Conservation (phyloP, 1,140 invertebrate genomes). For the Globodera rostochiensis region DNA sequence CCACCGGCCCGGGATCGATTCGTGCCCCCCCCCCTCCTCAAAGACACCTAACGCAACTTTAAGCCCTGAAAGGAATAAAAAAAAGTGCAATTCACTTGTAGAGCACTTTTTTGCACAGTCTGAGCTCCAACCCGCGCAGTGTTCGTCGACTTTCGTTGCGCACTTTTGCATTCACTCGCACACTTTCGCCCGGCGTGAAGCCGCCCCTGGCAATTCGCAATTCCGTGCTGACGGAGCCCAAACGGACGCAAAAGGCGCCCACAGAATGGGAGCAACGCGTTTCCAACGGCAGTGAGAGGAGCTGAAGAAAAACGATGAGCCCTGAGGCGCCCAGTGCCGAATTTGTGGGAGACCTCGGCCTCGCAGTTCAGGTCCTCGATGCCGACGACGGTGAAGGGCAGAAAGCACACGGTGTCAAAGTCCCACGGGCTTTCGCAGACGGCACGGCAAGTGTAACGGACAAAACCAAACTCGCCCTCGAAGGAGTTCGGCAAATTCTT, state of each 20-base stretch:
- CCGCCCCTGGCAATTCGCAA: constrained; percentile 51
- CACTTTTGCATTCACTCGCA: constrained; percentile 49
- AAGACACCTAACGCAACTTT: not conserved
- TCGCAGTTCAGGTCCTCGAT: constrained; percentile 64
- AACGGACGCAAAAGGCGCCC: constrained; percentile 48
- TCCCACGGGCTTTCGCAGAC: constrained; percentile 65
- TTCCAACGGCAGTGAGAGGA: constrained; percentile 26
- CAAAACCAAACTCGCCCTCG: constrained; percentile 63
- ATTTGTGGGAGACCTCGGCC: constrained; percentile 43
- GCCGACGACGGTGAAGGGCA: constrained; percentile 62
- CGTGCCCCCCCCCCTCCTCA: not conserved
- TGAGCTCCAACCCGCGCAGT: constrained; percentile 38
- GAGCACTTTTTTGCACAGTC: constrained; percentile 55
- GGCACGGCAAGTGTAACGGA: constrained; percentile 63
- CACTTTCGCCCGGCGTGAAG: constrained; percentile 62
- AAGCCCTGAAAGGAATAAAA: not conserved
- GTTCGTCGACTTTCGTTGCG: constrained; percentile 44
- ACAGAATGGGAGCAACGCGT: constrained; percentile 15
- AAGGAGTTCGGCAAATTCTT: constrained; percentile 63
- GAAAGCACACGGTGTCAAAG: constrained; percentile 60
- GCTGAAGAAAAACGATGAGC: constrained; percentile 17
- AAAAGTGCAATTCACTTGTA: constrained; percentile 51
- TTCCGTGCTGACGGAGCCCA: constrained; percentile 53
- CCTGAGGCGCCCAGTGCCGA: not conserved
- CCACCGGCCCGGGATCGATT: not conserved